Conservation (phyloP, 2,888 invertebrate species). For the Priocnemis perturbator region DNA sequence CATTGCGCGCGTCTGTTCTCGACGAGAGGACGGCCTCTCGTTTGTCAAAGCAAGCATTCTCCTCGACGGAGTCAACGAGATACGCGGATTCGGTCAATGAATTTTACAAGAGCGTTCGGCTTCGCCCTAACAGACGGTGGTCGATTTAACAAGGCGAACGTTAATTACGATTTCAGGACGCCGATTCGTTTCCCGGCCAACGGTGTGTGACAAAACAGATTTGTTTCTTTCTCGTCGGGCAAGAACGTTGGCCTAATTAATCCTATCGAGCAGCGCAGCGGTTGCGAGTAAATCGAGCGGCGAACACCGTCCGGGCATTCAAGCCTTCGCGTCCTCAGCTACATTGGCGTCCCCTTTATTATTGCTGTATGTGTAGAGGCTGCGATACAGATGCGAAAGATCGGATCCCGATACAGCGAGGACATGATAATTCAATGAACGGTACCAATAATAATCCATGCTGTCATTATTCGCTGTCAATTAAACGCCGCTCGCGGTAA, state of each 20-base stretch:
- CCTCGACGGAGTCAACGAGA: no score
- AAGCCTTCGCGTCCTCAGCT: constrained; percentile 13
- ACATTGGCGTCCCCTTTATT: constrained; percentile 60
- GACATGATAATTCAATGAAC: constrained; percentile 73
- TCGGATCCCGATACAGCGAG: constrained; percentile 69
- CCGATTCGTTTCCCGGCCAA: not conserved
- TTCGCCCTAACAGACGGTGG: no score
- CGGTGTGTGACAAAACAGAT: no score
- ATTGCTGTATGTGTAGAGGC: constrained; percentile 69
- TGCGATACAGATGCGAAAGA: constrained; percentile 68
- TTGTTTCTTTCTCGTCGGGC: not conserved
- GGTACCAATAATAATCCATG: constrained; percentile 70
- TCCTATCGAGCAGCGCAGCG: constrained; percentile 1
- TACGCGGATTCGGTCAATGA: no score
- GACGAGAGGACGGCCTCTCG: no score
- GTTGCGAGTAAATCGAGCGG: not conserved
- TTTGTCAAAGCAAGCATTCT: no score
- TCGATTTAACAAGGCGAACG: no score
- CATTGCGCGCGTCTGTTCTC: no score
- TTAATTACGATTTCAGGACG: no score
- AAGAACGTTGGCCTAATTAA: constrained; percentile 9
- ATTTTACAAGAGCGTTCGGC: no score
- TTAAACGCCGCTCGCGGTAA: constrained; percentile 54
- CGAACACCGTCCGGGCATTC: not conserved
- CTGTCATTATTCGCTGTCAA: constrained; percentile 68